These are phyloP conservation scores for Jaculus jaculus DNA, from an alignment of 2,113 vertebrate genomes.

Conservation along the genomic window DNA sequence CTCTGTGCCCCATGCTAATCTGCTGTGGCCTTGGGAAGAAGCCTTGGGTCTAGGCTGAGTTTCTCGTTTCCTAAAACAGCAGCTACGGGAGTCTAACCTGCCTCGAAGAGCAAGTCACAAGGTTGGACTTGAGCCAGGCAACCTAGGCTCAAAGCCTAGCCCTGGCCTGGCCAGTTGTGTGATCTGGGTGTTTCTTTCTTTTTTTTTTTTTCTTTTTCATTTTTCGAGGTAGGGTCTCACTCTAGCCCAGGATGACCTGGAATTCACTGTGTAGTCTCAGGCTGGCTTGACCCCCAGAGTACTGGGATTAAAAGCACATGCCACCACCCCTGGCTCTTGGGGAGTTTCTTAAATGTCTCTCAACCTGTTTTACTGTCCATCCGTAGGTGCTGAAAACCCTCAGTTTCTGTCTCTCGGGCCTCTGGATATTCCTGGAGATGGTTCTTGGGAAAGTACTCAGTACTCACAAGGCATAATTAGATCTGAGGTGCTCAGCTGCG, in stretches of 20 bases:
- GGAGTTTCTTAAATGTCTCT: background rate
- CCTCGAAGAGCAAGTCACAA: background rate
- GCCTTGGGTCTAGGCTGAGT: background rate
- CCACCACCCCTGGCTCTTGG: too few relatives aligned
- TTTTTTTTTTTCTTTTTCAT: too few relatives aligned
- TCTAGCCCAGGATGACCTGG: too few relatives aligned
- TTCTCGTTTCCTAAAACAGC: background rate
- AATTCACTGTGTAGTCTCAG: too few relatives aligned
- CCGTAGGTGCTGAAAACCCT: background rate
- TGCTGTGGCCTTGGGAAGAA: background rate
- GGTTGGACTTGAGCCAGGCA: background rate
- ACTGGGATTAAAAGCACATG: too few relatives aligned
- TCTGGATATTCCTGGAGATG: rapidly evolving
- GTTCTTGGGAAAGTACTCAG: background rate
- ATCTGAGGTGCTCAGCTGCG: rapidly evolving
- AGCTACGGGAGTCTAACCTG: background rate
- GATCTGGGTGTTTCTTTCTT: background rate
- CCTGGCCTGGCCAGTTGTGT: background rate
- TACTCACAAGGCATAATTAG: rapidly evolving
- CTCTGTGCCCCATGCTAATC: background rate
- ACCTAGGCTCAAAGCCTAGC: background rate
- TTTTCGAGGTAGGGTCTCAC: too few relatives aligned
- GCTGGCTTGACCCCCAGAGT: too few relatives aligned
- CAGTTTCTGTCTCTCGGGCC: background rate
- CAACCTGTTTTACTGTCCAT: background rate